Evolutionary conservation across 2,797 vertebrate genomes (phyloP), one percentile per base, ranked within the genome.

Genomic region (Syngnathus rostellatus): DNA sequence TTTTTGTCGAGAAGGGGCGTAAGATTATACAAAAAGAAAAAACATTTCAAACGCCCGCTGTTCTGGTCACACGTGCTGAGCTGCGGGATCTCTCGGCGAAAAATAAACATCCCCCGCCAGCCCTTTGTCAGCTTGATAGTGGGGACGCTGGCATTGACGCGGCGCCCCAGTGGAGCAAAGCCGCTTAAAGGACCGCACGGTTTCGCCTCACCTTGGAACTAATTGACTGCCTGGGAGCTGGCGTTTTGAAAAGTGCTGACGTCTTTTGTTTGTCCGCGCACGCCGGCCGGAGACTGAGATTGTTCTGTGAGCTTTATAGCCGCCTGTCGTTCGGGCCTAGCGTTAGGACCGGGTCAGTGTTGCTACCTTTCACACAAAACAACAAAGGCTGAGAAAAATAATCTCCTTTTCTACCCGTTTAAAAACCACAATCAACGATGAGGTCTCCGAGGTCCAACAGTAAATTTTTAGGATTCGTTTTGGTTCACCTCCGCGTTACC

Each of bases 141-240:
- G 76, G 77, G 82, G 70, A 86, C 66, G 84, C 80, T 76, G 74
- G 77, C 77, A 82, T 77, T 83, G 87, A 86, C 81, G 84, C 74
- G 39, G 37, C 72, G 72, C 77, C 81, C 78, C 81, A 76, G 73
- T 70, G 75, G 83, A 84, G 84, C 83, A 77, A 79, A 83, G 82
- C 74, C 67, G 66, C 85, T 87, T 89, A 86, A 87, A 84, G 75
- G 85, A 87, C 81, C 83, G 86, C 83, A 82, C 75, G 68, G 84
- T 89, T 88, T 85, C 83, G 78, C 85, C 85, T 91, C 89, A 91
- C 89, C 89, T 91, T 91, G 88, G 89, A 87, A 84, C 80, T 90
- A 90, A 92, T 90, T 90, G 90, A 89, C 83, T 88, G 85, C 83
- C 81, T 83, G 31, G 83, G 74, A 84, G 83, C 79, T 70, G 68